These are phyloP conservation scores for Polyergus mexicanus DNA, from an alignment of 1,140 invertebrate genomes.

Conservation along the genomic window DNA sequence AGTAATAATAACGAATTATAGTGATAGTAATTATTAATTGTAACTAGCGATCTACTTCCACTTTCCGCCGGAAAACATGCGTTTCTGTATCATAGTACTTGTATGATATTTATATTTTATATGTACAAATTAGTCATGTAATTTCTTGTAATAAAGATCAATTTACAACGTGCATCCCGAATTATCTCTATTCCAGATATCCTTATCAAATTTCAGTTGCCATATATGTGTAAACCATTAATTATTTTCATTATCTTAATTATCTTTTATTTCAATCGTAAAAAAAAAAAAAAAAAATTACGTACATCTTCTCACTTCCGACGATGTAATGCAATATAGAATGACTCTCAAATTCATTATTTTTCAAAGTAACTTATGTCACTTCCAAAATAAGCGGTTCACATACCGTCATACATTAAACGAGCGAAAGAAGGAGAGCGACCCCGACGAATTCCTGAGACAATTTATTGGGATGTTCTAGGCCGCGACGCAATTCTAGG, in stretches of 20 bases:
- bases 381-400: slow-evolving; percentile 34
- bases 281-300: slow-evolving; percentile 3
- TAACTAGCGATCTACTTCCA: slow-evolving; percentile 73
- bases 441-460: slow-evolving; percentile 64
- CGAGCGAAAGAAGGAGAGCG: slow-evolving; percentile 10
- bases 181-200: background rate
- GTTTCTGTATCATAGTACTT: slow-evolving; percentile 85
- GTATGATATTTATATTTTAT: slow-evolving; percentile 87
- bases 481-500: slow-evolving; percentile 57
- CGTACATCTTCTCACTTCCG: background rate
- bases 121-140: slow-evolving; percentile 86
- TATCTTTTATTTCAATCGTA: background rate
- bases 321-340: background rate
- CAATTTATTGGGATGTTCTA: slow-evolving; percentile 68
- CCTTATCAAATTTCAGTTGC: background rate
- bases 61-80: slow-evolving; percentile 72
- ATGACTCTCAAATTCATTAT: slow-evolving; percentile 22
- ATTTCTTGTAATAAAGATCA: slow-evolving; percentile 87
- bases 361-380: background rate
- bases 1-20: slow-evolving; percentile 67
- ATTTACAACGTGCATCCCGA: slow-evolving; percentile 81
- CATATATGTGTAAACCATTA: background rate
- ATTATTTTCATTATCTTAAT: background rate
- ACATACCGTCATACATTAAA: slow-evolving; percentile 18
- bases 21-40: slow-evolving; percentile 66